A percentile compares a stretch with the other conserved stretches of the same genome.
These are phyloP conservation scores for Astatotilapia flaviijosephi DNA, from an alignment of 2,113 vertebrate species.

Conservation along the genomic window DNA sequence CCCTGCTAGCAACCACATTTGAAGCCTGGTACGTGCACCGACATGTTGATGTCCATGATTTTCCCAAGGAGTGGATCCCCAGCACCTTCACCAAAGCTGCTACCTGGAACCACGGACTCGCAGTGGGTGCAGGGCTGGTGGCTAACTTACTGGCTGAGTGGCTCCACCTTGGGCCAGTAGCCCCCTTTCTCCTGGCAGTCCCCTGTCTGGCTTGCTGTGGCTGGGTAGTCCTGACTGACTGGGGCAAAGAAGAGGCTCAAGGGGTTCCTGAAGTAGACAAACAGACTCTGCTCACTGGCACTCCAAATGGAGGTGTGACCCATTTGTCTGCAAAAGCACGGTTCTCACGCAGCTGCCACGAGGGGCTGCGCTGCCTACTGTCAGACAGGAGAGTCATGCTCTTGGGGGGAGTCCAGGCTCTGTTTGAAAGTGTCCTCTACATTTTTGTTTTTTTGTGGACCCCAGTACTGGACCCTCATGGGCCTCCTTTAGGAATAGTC, in stretches of 20 bases:
- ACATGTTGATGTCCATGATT: slow-evolving; percentile 82
- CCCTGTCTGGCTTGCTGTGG: slow-evolving; percentile 78
- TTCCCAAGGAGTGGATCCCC: slow-evolving; percentile 87
- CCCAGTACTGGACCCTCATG: slow-evolving; percentile 85
- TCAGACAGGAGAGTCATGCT: slow-evolving; percentile 83
- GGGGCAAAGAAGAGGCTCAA: slow-evolving; percentile 80
- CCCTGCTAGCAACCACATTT: slow-evolving; percentile 83
- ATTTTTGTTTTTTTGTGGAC: slow-evolving; percentile 97
- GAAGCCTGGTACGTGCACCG: slow-evolving; percentile 88
- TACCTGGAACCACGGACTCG: slow-evolving; percentile 85
- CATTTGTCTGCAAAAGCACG: slow-evolving; percentile 45
- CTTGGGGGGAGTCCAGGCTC: slow-evolving; percentile 84
- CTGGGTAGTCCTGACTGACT: slow-evolving; percentile 76
- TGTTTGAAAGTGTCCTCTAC: slow-evolving; percentile 91
- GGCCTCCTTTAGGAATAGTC: slow-evolving; percentile 84
- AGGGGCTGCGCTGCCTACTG: slow-evolving; percentile 82
- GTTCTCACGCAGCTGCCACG: slow-evolving; percentile 77
- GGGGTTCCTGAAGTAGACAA: slow-evolving; percentile 46
- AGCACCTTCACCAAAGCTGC: slow-evolving; percentile 80
- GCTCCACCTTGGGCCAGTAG: slow-evolving; percentile 84
- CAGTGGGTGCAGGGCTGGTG: slow-evolving; percentile 80
- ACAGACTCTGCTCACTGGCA: slow-evolving; percentile 25
- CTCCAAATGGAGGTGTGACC: slow-evolving; percentile 2
- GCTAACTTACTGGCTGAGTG: slow-evolving; percentile 84
- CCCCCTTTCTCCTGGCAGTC: slow-evolving; percentile 85